Conservation (phyloP, 2,888 invertebrate genomes). For the Acronicta leporina region DNA sequence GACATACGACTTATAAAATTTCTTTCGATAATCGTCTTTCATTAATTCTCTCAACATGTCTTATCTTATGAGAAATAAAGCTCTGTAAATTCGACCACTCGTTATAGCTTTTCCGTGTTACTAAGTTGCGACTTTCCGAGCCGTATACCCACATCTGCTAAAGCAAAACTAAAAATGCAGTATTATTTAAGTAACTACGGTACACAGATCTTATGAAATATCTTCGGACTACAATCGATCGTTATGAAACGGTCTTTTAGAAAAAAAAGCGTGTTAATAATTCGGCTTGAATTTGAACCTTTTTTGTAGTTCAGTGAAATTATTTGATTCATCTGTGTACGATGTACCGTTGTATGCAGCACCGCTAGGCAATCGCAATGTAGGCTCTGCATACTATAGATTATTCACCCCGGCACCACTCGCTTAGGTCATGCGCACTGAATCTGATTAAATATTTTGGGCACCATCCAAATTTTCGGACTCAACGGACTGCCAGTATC, state of each 20-base stretch:
- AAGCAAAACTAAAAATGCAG: background rate
- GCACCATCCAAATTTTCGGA: slow-evolving; percentile 60
- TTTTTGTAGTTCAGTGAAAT: slow-evolving; percentile 45
- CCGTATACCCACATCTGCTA: background rate
- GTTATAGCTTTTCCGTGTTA: background rate
- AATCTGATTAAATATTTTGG: slow-evolving; percentile 67
- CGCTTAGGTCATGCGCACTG: slow-evolving; percentile 74
- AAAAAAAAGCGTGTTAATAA: too few relatives aligned
- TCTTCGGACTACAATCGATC: slow-evolving; percentile 24
- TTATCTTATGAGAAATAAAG: too few relatives aligned
- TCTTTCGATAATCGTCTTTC: too few relatives aligned
- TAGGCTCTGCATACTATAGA: slow-evolving; percentile 64
- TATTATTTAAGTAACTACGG: slow-evolving; percentile 2
- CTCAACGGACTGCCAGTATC: slow-evolving; percentile 16
- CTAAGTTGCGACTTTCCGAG: background rate
- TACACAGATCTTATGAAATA: slow-evolving; percentile 7
- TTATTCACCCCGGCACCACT: slow-evolving; percentile 71
- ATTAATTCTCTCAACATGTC: too few relatives aligned
- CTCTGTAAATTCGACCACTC: background rate
- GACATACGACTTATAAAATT: too few relatives aligned
- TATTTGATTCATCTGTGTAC: slow-evolving; percentile 58
- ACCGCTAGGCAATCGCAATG: slow-evolving; percentile 60
- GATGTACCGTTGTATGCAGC: slow-evolving; percentile 63
- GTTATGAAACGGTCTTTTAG: slow-evolving; percentile 20
- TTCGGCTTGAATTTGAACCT: slow-evolving; percentile 21